A percentile compares a stretch with the other conserved stretches of the same genome.
Conservation (phyloP, 2,113 vertebrate genomes). For the Percopsis transmontana region DNA sequence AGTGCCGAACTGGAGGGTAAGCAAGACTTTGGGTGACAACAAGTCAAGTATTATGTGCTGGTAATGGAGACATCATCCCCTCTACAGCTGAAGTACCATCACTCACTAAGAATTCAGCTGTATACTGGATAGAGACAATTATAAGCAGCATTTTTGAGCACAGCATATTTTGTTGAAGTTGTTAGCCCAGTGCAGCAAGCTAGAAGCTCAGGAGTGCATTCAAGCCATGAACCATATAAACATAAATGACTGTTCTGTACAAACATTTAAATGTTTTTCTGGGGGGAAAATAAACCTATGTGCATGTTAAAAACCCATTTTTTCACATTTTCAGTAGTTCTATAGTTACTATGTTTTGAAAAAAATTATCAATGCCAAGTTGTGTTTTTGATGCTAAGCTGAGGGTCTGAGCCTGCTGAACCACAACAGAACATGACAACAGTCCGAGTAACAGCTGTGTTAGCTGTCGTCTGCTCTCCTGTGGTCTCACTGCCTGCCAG, state of each 20-base stretch:
- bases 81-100: conserved; percentile 19
- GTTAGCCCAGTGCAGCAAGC: not conserved
- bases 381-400: conserved; percentile 13
- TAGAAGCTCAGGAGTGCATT: not conserved
- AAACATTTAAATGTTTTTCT: too few species aligned
- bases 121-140: conserved; percentile 2
- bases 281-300: too few species aligned
- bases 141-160: conserved; percentile 3
- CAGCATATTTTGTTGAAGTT: conserved; percentile 17
- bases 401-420: conserved; percentile 3
- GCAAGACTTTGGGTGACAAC: not conserved
- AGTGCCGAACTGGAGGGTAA: conserved; percentile 9
- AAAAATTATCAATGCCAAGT: not conserved
- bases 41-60: conserved; percentile 1
- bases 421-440: conserved; percentile 11
- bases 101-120: conserved; percentile 15
- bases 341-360: too few species aligned
- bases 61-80: not conserved
- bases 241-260: too few species aligned
- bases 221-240: too few species aligned
- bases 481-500: too few species aligned
- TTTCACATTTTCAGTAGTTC: too few species aligned
- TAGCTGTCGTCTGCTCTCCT: too few species aligned
- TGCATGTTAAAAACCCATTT: too few species aligned
- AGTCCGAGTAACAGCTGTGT: not conserved